These are phyloP conservation scores for Poeciliopsis paucimaculata DNA, from an alignment of 2,797 vertebrate species.

Conservation along the genomic window DNA sequence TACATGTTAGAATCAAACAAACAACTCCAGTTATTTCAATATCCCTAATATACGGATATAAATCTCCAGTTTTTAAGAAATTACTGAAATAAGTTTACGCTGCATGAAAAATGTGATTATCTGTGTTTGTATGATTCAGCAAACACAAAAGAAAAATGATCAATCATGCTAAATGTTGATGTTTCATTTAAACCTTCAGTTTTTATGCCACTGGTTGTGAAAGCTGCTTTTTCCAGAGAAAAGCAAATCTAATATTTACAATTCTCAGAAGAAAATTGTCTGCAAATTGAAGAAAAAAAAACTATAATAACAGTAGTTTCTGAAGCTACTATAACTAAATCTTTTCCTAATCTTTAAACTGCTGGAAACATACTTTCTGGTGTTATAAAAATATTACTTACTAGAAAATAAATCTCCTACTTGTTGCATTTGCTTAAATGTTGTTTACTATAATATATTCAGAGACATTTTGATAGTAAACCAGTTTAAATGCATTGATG, in stretches of 20 bases:
- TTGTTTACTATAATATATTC: background rate
- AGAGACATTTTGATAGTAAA: background rate
- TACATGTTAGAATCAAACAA: background rate
- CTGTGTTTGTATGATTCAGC: background rate
- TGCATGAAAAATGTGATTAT: background rate
- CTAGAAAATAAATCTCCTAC: background rate
- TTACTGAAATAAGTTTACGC: background rate
- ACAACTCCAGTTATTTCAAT: background rate
- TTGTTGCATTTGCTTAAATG: background rate
- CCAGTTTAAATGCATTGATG: background rate
- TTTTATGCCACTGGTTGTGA: background rate
- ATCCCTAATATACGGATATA: background rate
- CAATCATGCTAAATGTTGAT: background rate
- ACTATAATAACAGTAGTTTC: background rate
- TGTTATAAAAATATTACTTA: background rate
- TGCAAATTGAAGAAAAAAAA: background rate
- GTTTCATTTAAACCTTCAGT: background rate
- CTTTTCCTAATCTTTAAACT: background rate
- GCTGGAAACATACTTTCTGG: background rate
- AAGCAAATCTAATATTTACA: background rate
- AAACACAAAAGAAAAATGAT: background rate
- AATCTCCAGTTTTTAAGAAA: background rate
- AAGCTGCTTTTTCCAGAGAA: background rate
- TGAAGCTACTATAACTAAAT: background rate
- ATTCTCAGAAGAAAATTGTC: background rate